Evolutionary conservation across 2,797 vertebrate species (phyloP).

Genomic region (Schizothorax lantsangensis): DNA sequence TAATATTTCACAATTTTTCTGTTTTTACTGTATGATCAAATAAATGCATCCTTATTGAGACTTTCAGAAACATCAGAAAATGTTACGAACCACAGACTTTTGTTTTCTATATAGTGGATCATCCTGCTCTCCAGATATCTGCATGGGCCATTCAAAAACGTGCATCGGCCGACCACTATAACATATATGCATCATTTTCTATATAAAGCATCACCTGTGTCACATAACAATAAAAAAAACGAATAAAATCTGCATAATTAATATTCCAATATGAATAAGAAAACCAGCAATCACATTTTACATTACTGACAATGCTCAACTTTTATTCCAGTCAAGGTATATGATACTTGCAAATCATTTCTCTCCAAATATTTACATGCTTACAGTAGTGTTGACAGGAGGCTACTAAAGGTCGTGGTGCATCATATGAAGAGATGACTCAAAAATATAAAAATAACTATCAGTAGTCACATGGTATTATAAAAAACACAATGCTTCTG

Average conservation of each 20-base stretch:
- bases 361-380: conserved; percentile 36
- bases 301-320: neutral
- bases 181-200: neutral
- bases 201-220: neutral
- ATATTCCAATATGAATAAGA: neutral
- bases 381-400: conserved; percentile 40
- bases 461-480: neutral
- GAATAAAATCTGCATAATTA: neutral
- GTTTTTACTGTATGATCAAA: neutral
- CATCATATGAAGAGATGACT: conserved; percentile 29
- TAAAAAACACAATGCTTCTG: neutral
- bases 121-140: too few relatives aligned
- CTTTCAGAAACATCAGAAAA: conserved; percentile 3
- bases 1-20: neutral
- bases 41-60: neutral
- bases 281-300: conserved; percentile 16
- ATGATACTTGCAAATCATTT: neutral
- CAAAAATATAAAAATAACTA: neutral
- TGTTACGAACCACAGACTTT: neutral
- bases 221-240: neutral
- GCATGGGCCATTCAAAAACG: neutral
- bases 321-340: conserved; percentile 16
- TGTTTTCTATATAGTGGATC: neutral
- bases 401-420: conserved; percentile 64
- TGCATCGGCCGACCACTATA: neutral